phyloP scores from a whole-genome alignment of 2,888 invertebrate genomes.

The Liposcelis brunnea region DNA sequence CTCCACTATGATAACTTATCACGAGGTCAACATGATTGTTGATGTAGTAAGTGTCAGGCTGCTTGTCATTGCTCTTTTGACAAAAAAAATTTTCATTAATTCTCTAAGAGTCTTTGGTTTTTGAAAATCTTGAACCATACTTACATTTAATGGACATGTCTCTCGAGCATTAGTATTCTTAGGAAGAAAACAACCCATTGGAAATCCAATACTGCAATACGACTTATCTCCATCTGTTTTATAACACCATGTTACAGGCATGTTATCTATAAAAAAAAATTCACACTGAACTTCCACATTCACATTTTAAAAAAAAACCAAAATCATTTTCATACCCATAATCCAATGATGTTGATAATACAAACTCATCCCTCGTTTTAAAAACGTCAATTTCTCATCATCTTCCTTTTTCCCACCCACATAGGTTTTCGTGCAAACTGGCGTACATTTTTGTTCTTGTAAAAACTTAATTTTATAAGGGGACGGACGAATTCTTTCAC shows the following conservation, averaged over 20 bases:
- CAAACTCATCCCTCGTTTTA: slow-evolving; percentile 81
- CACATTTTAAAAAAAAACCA: not conserved
- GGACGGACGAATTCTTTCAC: slow-evolving; percentile 93
- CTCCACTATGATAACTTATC: slow-evolving; percentile 85
- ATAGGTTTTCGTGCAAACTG: slow-evolving; percentile 53
- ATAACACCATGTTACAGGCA: slow-evolving; percentile 98
- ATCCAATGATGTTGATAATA: slow-evolving; percentile 99
- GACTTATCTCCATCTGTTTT: slow-evolving; percentile 47
- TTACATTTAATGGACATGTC: slow-evolving; percentile 21
- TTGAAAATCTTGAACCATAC: too few species aligned
- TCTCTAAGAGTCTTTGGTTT: not conserved
- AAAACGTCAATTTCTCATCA: slow-evolving; percentile 52
- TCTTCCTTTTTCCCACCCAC: slow-evolving; percentile 42
- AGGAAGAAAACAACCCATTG: slow-evolving; percentile 80
- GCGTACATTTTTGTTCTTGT: slow-evolving; percentile 43
- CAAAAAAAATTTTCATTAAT: slow-evolving; percentile 6
- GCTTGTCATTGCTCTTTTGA: slow-evolving; percentile 29
- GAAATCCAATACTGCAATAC: slow-evolving; percentile 91
- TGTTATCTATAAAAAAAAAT: slow-evolving; percentile 54
- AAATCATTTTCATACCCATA: slow-evolving; percentile 32
- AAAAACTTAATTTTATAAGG: slow-evolving; percentile 74
- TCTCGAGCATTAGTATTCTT: not conserved
- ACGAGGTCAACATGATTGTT: slow-evolving; percentile 94
- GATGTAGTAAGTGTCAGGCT: slow-evolving; percentile 66
- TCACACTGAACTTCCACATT: not conserved